phyloP scores from a whole-genome alignment of 2,888 invertebrate genomes.

The Metallyticus violacea region DNA sequence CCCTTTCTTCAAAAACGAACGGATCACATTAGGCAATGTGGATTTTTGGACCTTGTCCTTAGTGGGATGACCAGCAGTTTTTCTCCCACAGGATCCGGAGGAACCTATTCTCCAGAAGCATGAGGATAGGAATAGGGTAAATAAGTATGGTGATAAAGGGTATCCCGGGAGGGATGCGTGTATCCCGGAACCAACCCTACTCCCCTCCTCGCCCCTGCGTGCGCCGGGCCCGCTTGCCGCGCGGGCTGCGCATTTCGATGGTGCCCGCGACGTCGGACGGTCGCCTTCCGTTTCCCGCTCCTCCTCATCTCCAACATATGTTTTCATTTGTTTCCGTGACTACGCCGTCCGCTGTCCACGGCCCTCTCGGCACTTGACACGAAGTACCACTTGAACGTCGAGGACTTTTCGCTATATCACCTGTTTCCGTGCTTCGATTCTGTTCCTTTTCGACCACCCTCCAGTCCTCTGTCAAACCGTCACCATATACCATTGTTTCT shows the following conservation, averaged over 20 bases:
- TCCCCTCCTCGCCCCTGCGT: neutral
- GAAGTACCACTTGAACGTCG: neutral
- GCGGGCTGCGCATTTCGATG: slow-evolving; percentile 2
- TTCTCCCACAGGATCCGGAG: too few relatives aligned
- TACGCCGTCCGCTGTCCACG: neutral
- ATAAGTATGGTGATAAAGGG: neutral
- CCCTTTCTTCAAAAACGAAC: too few relatives aligned
- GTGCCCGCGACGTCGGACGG: neutral
- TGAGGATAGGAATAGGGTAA: neutral
- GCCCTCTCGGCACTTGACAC: neutral
- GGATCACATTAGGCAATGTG: too few relatives aligned
- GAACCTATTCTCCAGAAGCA: neutral
- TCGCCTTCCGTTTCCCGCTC: neutral
- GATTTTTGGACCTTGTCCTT: neutral
- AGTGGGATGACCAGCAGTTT: too few relatives aligned
- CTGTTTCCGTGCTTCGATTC: neutral
- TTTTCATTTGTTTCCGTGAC: neutral
- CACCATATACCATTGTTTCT: neutral
- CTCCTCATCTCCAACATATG: neutral
- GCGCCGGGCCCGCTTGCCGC: neutral
- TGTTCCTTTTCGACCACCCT: neutral
- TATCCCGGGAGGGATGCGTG: neutral
- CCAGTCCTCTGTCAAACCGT: neutral
- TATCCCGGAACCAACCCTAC: neutral
- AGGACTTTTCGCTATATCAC: neutral